A percentile compares a stretch with the other conserved stretches of the same genome.
Conservation (phyloP, 2,113 vertebrate species). For the Dicrurus megarhynchus region DNA sequence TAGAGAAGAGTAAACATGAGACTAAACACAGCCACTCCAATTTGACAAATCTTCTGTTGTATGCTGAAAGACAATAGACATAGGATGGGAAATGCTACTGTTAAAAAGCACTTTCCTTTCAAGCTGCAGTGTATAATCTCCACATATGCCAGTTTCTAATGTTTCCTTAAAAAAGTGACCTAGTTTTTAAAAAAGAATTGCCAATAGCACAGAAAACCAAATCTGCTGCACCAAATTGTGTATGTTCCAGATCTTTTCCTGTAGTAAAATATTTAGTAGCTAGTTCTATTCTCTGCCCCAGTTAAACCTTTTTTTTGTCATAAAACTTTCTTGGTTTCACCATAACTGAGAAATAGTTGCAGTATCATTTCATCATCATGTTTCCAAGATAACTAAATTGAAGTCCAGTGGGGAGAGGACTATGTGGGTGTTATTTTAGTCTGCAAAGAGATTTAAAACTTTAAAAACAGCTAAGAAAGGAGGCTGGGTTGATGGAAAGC, state of each 20-base stretch:
- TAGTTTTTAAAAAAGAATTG: not conserved
- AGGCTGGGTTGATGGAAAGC: not conserved
- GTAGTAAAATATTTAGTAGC: conserved; percentile 15
- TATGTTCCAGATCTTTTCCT: not conserved
- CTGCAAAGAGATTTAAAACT: not conserved
- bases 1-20: not conserved
- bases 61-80: not conserved
- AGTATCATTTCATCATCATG: not conserved
- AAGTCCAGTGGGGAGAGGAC: not conserved
- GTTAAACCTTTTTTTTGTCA: not conserved
- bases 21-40: not conserved
- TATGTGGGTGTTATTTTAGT: not conserved
- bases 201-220: not conserved
- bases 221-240: not conserved
- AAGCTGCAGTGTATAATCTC: not conserved
- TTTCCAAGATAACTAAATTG: not conserved
- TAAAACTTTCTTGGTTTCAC: not conserved
- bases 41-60: not conserved
- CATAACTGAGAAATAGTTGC: not conserved
- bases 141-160: not conserved
- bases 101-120: not conserved
- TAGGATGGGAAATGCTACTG: not conserved
- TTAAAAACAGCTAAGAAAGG: not conserved
- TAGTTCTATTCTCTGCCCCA: not conserved
- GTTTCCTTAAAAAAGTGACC: not conserved